Percentiles rank a stretch among this genome's conserved stretches.
Evolutionary conservation across 2,888 invertebrate genomes (phyloP).

Genomic region (Spatulosminthurus flaviceps): DNA sequence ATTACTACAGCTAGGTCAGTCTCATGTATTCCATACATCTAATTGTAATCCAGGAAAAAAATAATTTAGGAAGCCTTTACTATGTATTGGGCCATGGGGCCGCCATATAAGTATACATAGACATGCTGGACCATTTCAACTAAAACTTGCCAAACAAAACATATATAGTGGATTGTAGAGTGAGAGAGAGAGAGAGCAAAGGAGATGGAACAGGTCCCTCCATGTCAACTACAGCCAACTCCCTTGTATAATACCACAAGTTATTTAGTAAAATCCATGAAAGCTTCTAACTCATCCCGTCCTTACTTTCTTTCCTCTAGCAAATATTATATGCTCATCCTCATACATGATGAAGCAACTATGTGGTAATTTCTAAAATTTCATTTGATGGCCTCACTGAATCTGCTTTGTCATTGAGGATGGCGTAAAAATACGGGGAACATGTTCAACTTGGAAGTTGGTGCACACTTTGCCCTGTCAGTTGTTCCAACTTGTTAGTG

Average conservation of each 20-base stretch:
- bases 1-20: slow-evolving; percentile 18
- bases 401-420: not conserved
- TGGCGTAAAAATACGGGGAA: not conserved
- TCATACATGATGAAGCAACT: slow-evolving; percentile 30
- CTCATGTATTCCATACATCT: slow-evolving; percentile 15
- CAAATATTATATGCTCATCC: too few species aligned
- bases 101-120: not conserved
- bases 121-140: not conserved
- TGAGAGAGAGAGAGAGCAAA: too few species aligned
- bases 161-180: too few species aligned
- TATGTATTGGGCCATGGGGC: not conserved
- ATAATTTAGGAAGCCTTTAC: slow-evolving; percentile 45
- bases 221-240: too few species aligned
- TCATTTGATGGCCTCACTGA: not conserved
- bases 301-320: not conserved
- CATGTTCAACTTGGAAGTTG: not conserved
- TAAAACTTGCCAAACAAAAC: too few species aligned
- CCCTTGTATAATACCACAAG: too few species aligned
- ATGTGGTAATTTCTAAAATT: not conserved
- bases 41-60: slow-evolving; percentile 27
- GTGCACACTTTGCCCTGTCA: not conserved
- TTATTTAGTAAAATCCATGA: not conserved
- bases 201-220: too few species aligned
- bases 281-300: too few species aligned
- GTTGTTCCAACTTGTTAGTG: not conserved